Conservation (phyloP, 2,888 invertebrate species). For the Cheilosia scutellata region DNA sequence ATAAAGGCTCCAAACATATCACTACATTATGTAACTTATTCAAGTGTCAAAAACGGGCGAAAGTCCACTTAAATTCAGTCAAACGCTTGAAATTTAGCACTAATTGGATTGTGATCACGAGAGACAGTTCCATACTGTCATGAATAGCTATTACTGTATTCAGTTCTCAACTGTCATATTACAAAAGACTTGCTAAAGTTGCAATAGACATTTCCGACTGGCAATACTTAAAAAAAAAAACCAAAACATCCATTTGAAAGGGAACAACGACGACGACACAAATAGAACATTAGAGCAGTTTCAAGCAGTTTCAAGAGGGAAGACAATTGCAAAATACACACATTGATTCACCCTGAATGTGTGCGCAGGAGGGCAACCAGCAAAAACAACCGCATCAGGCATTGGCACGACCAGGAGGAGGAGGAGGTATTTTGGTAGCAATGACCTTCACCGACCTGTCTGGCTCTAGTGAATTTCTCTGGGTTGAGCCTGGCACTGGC, state of each 20-base stretch:
- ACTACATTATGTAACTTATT: too few relatives aligned
- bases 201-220: conserved; percentile 3
- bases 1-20: too few relatives aligned
- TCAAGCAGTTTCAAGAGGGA: conserved; percentile 54
- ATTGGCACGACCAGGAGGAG: conserved; percentile 80
- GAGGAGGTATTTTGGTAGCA: conserved; percentile 84
- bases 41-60: too few relatives aligned
- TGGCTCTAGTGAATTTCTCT: conserved; percentile 76
- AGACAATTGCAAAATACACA: conserved; percentile 52
- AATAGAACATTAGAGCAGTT: conserved; percentile 71
- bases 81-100: too few relatives aligned
- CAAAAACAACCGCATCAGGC: conserved; percentile 63
- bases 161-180: too few relatives aligned
- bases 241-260: conserved; percentile 31
- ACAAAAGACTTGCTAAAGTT: too few relatives aligned
- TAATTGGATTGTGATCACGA: too few relatives aligned
- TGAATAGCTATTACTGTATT: too few relatives aligned
- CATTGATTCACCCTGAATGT: conserved; percentile 59
- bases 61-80: too few relatives aligned
- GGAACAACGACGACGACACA: conserved; percentile 61
- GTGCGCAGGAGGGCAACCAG: conserved; percentile 41
- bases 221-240: conserved; percentile 30
- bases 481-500: conserved; percentile 58
- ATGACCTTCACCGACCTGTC: conserved; percentile 85
- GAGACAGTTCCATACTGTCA: too few relatives aligned